Evolutionary conservation across 2,888 invertebrate genomes (phyloP).

Genomic region (Endotricha flammealis): DNA sequence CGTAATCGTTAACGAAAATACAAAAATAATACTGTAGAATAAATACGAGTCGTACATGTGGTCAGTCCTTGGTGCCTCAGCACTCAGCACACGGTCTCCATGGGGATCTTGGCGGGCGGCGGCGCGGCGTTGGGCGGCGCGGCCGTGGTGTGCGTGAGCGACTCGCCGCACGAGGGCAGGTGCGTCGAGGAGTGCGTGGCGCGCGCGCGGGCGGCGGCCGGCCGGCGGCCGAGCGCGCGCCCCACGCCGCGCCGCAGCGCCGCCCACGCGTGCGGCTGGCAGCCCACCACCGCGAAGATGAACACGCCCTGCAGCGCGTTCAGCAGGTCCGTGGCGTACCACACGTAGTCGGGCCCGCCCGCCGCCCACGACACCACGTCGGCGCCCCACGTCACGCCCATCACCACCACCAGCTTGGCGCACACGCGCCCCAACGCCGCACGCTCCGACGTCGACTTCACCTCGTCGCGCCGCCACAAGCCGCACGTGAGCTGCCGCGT

Average conservation of each 20-base stretch:
- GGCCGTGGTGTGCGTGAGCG: constrained; percentile 83
- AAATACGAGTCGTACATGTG: constrained; percentile 45
- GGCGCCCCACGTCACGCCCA: constrained; percentile 79
- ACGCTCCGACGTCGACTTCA: constrained; percentile 85
- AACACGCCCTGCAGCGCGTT: constrained; percentile 93
- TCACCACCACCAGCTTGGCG: constrained; percentile 87
- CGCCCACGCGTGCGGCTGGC: constrained; percentile 87
- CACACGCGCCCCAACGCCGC: constrained; percentile 90
- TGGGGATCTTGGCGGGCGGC: constrained; percentile 75
- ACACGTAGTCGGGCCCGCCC: constrained; percentile 87
- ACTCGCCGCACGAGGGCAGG: constrained; percentile 88
- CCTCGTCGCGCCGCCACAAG: constrained; percentile 91
- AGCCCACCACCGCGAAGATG: constrained; percentile 92
- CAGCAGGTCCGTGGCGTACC: constrained; percentile 91
- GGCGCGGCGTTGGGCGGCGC: constrained; percentile 83
- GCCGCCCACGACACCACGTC: constrained; percentile 91
- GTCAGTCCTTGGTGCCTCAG: constrained; percentile 22
- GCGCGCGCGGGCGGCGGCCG: constrained; percentile 45
- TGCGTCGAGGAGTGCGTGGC: constrained; percentile 87
- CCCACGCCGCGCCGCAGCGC: constrained; percentile 50
- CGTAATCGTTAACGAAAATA: constrained; percentile 43
- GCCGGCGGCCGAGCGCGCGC: constrained; percentile 79
- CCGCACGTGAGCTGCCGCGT: constrained; percentile 92
- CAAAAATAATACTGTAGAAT: constrained; percentile 70
- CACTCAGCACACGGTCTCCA: constrained; percentile 80